Conservation (phyloP, 2,797 vertebrate genomes). For the Steatocranus sp. region DNA sequence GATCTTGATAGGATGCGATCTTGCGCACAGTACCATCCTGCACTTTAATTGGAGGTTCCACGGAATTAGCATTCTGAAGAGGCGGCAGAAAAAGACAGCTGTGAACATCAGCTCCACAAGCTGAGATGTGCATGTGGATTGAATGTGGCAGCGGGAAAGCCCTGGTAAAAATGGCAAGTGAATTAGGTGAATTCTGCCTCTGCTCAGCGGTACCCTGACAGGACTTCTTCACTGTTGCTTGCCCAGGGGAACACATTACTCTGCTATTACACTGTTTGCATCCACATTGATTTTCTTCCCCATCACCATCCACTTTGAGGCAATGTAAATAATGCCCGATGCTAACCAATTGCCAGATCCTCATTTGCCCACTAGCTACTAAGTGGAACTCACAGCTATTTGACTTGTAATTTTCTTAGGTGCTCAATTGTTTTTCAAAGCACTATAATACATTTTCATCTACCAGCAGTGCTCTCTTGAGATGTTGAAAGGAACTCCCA, state of each 20-base stretch:
- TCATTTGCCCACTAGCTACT: slow-evolving; percentile 31
- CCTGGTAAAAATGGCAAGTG: slow-evolving; percentile 4
- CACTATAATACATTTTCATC: slow-evolving; percentile 39
- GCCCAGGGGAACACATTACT: slow-evolving; percentile 51
- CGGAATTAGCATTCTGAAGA: slow-evolving; percentile 28
- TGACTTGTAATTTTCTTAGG: slow-evolving; percentile 57
- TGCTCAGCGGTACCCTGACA: slow-evolving; percentile 19
- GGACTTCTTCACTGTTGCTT: slow-evolving; percentile 1
- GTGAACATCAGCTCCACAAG: slow-evolving; percentile 8
- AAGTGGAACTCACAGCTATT: slow-evolving; percentile 56
- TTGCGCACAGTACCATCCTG: neutral
- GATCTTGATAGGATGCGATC: neutral
- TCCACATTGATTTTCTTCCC: slow-evolving; percentile 57
- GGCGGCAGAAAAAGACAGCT: slow-evolving; percentile 5
- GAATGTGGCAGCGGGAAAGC: slow-evolving; percentile 33
- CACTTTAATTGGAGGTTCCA: slow-evolving; percentile 24
- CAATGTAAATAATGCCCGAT: slow-evolving; percentile 61
- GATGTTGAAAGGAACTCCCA: slow-evolving; percentile 16
- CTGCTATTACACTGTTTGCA: slow-evolving; percentile 55
- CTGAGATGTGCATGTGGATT: slow-evolving; percentile 25
- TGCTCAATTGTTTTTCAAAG: slow-evolving; percentile 42
- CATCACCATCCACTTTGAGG: slow-evolving; percentile 49
- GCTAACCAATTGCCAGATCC: slow-evolving; percentile 43
- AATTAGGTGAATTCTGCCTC: slow-evolving; percentile 9
- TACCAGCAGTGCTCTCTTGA: slow-evolving; percentile 12